Percentiles rank a stretch among this genome's conserved stretches.
phyloP scores from a whole-genome alignment of 2,888 invertebrate genomes.

The Alitta virens region DNA sequence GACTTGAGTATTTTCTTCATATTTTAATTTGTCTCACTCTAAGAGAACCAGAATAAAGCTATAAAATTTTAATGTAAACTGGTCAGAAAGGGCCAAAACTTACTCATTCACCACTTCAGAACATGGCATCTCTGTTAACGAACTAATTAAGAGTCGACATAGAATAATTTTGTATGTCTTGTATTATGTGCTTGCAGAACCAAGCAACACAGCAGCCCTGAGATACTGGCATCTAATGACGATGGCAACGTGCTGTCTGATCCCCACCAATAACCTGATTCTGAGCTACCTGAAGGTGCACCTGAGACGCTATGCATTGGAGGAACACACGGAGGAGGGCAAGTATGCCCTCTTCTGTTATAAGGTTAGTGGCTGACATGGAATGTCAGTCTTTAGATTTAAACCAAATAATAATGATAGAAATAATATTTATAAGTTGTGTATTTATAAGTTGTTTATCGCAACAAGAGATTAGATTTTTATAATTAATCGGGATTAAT shows the following conservation, averaged over 20 bases:
- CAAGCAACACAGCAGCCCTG: conserved; percentile 11
- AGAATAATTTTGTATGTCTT: too few relatives aligned
- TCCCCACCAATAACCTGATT: conserved; percentile 82
- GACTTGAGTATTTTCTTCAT: too few relatives aligned
- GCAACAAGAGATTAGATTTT: too few relatives aligned
- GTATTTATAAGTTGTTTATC: too few relatives aligned
- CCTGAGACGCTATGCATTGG: conserved; percentile 81
- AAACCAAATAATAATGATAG: background rate
- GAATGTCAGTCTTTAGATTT: background rate
- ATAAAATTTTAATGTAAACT: too few relatives aligned
- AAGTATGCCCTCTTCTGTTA: conserved; percentile 91
- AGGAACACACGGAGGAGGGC: conserved; percentile 87
- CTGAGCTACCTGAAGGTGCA: conserved; percentile 85
- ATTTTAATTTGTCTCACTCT: too few relatives aligned
- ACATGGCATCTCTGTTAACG: too few relatives aligned
- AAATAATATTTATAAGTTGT: too few relatives aligned
- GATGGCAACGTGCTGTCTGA: conserved; percentile 75
- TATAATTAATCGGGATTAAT: background rate
- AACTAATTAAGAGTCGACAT: too few relatives aligned
- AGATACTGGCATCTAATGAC: conserved; percentile 90
- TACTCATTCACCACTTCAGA: too few relatives aligned
- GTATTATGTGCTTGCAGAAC: conserved; percentile 6
- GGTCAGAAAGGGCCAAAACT: too few relatives aligned
- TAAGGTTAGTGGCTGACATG: conserved; percentile 38
- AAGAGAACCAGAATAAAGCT: too few relatives aligned